A percentile compares a stretch with the other conserved stretches of the same genome.
Conservation (phyloP, 2,888 invertebrate species). For the Andrena bicolor region DNA sequence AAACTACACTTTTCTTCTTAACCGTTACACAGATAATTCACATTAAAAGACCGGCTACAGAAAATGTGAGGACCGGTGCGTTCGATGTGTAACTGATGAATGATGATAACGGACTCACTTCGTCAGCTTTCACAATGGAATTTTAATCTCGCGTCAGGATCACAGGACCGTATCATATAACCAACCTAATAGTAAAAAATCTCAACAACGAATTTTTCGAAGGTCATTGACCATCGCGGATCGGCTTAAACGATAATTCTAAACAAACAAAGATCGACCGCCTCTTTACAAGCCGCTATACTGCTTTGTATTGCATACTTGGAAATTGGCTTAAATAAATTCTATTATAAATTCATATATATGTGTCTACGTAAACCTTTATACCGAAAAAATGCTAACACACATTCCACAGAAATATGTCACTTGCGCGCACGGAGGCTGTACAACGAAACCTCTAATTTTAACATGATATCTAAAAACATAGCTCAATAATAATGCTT, state of each 20-base stretch:
- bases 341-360: neutral
- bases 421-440: neutral
- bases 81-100: slow-evolving; percentile 67
- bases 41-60: slow-evolving; percentile 1
- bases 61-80: slow-evolving; percentile 16
- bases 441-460: neutral
- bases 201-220: slow-evolving; percentile 10
- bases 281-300: neutral
- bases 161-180: slow-evolving; percentile 61
- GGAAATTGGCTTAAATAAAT: neutral
- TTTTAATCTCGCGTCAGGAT: slow-evolving; percentile 68
- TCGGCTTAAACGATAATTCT: neutral
- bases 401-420: neutral
- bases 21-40: neutral
- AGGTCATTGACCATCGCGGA: neutral
- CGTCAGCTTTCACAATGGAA: slow-evolving; percentile 67
- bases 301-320: neutral
- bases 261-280: neutral
- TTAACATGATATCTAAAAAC: neutral
- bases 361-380: neutral
- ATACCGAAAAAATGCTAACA: neutral
- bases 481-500: neutral
- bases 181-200: slow-evolving; percentile 51
- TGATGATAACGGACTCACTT: slow-evolving; percentile 70
- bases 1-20: neutral